Conservation (phyloP, 2,797 vertebrate genomes). For the Dipus sagitta region DNA sequence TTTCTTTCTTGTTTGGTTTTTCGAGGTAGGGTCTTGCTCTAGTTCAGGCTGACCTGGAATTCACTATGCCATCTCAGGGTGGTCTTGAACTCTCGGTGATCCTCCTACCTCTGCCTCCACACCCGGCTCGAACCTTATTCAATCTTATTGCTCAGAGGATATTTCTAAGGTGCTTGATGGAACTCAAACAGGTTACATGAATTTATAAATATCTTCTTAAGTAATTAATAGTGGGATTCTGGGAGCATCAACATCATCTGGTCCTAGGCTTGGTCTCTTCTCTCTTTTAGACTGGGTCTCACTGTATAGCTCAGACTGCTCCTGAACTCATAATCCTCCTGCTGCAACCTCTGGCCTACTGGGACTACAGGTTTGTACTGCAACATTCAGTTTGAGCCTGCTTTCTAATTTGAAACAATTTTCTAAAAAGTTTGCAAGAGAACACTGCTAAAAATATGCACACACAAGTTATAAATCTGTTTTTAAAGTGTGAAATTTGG, state of each 20-base stretch:
- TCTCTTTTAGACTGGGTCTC: background rate
- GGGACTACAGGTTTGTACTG: background rate
- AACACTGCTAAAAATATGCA: background rate
- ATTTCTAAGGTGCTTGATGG: background rate
- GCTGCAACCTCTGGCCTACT: background rate
- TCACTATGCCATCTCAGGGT: no score
- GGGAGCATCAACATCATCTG: background rate
- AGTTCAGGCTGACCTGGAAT: no score
- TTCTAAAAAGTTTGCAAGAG: constrained; percentile 10
- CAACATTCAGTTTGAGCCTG: background rate
- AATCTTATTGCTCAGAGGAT: background rate
- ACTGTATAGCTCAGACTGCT: background rate
- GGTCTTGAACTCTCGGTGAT: no score
- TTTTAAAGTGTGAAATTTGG: constrained; percentile 9
- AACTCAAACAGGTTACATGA: background rate
- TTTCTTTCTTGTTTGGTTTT: no score
- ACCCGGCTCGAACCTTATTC: no score
- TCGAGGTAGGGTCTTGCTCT: no score
- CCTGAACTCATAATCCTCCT: background rate
- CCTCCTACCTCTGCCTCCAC: no score
- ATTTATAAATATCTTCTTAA: constrained; percentile 39
- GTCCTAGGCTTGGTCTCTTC: background rate
- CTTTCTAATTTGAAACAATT: constrained; percentile 4
- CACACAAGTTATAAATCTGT: constrained; percentile 8
- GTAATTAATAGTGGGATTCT: background rate